Base-by-base conservation (phyloP, 2,113 vertebrate genomes). In the Rhinogobius similis region DNA sequence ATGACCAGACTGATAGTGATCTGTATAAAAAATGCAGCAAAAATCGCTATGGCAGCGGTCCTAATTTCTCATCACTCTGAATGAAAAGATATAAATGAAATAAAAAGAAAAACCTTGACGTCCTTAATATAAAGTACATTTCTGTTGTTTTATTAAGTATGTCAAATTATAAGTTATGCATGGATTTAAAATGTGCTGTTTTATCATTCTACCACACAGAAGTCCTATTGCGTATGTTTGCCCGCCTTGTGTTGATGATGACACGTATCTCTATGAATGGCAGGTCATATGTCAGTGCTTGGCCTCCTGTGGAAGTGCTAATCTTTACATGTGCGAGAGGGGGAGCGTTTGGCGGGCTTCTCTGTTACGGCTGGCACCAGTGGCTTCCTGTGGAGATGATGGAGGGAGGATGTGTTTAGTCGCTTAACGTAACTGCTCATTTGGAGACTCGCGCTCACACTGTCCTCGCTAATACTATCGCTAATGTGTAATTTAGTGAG, bases 341-440 rank as follows among this genome's bases (percentile, higher is more conserved):
- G 69, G 18, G 56, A 78, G 73, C 78, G 67, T 46, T 86, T 82
- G 73, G 77, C 44, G 75, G 20, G 32, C 36, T 44, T 36, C 23
- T 65, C 70, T 76, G 68, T 77, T 71, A 62, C 65, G 82, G 75
- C 78, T 92, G 86, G 82, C 77, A 82, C 77, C 62, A 81, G 63
- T 59, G 53, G 90, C 75, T 83, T 88, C 87, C 89, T 78, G 82
- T 83, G 56, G 91, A 86, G 87, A 87, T 78, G 86, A 90, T 82
- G 81, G 81, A 82, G 85, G 75, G 85, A 87, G 83, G 89, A 84
- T 90, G 88, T 93, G 90, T 93, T 93, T 93, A 93, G 87, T 92
- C 91, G 92, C 91, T 93, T 92, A 93, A 86, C 79, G 79, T 81
- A 93, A 88, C 91, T 86, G 90, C 89, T 92, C 87, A 92, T 93